These are phyloP conservation scores for Cyclura pinguis DNA, from an alignment of 2,797 vertebrate genomes.

Conservation along the genomic window DNA sequence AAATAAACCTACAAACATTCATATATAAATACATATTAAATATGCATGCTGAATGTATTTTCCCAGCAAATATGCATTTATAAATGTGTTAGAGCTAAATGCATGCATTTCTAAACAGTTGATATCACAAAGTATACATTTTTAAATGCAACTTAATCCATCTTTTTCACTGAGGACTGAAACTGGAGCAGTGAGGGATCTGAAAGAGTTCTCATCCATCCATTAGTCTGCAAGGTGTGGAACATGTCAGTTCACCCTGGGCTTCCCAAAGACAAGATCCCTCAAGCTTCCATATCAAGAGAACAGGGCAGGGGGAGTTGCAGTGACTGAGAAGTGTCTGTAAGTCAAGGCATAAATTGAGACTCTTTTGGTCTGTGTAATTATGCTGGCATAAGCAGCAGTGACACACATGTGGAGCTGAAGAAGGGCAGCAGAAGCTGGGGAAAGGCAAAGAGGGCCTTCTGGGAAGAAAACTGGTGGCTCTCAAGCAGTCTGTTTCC, in stretches of 20 bases:
- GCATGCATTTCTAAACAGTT: not conserved
- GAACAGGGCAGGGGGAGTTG: too few relatives aligned
- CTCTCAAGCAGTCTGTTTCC: too few relatives aligned
- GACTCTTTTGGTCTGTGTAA: too few relatives aligned
- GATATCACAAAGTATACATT: not conserved
- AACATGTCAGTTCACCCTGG: not conserved
- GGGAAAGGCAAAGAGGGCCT: too few relatives aligned
- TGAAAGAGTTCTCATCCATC: too few relatives aligned
- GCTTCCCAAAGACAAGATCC: not conserved
- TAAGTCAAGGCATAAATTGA: too few relatives aligned
- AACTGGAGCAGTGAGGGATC: not conserved
- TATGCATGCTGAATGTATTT: not conserved
- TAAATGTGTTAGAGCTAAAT: not conserved
- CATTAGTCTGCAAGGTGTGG: not conserved
- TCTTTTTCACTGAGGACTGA: not conserved
- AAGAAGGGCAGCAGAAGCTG: too few relatives aligned
- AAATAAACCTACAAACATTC: not conserved
- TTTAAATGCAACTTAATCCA: not conserved
- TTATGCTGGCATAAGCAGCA: too few relatives aligned
- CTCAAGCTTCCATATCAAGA: not conserved
- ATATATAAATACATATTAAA: not conserved
- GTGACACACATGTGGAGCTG: too few relatives aligned
- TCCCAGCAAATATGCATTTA: not conserved
- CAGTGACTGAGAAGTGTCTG: too few relatives aligned
- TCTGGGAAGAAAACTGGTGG: too few relatives aligned